phyloP scores from a whole-genome alignment of 2,888 invertebrate genomes.

The Anticlea derivata region DNA sequence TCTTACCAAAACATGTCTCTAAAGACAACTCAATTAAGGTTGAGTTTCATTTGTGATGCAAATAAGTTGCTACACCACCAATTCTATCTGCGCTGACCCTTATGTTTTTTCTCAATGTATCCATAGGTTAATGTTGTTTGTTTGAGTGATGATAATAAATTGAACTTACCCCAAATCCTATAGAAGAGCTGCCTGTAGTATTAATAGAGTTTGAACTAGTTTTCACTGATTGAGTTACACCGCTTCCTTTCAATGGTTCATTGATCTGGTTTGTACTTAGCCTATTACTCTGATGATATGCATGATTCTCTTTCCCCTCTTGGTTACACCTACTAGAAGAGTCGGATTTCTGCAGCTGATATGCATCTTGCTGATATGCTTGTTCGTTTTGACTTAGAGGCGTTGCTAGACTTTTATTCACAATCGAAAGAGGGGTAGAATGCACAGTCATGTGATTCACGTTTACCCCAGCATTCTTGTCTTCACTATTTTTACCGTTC shows the following conservation, averaged over 20 bases:
- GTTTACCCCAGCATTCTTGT: slow-evolving; percentile 69
- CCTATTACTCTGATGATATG: slow-evolving; percentile 77
- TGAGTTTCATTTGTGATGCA: no score
- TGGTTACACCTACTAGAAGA: slow-evolving; percentile 79
- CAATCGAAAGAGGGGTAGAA: slow-evolving; percentile 79
- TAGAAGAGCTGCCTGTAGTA: slow-evolving; percentile 69
- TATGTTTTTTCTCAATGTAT: no score
- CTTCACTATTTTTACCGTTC: slow-evolving; percentile 68
- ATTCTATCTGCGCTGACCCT: no score
- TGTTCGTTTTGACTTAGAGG: slow-evolving; percentile 84
- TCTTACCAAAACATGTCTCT: no score
- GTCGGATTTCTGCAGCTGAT: slow-evolving; percentile 81
- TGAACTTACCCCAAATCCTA: slow-evolving; percentile 76
- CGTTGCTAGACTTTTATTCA: slow-evolving; percentile 87
- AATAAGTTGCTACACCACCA: no score
- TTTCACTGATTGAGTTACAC: slow-evolving; percentile 60
- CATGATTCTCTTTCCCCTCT: slow-evolving; percentile 82
- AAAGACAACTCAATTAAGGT: no score
- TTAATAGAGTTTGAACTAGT: slow-evolving; percentile 74
- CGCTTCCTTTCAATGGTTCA: slow-evolving; percentile 62
- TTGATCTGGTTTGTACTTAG: slow-evolving; percentile 74
- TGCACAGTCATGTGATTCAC: slow-evolving; percentile 83
- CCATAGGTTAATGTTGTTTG: no score
- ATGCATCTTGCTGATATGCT: slow-evolving; percentile 81
- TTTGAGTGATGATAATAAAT: not conserved